Evolutionary conservation across 1,140 invertebrate species (phyloP).

Genomic region (Sesamia nonagrioides): DNA sequence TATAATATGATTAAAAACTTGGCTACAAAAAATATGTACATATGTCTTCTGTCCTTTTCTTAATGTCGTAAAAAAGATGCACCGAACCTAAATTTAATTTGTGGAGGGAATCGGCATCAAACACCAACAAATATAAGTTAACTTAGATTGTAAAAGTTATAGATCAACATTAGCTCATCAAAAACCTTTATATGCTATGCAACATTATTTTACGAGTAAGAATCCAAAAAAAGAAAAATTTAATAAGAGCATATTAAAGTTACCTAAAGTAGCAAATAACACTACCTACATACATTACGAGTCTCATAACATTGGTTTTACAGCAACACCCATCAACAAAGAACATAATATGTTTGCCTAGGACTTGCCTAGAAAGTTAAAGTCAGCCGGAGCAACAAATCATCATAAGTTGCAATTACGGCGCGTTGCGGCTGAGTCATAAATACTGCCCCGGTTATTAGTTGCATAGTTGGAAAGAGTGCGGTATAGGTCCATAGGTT

Average conservation of each 20-base stretch:
- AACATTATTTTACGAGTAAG: no score
- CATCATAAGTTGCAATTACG: constrained; percentile 82
- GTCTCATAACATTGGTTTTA: constrained; percentile 8
- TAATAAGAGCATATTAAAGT: background rate
- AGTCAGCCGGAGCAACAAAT: constrained; percentile 74
- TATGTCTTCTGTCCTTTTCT: no score
- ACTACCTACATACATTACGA: background rate
- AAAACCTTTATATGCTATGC: no score
- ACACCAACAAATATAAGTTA: no score
- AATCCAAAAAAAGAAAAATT: no score
- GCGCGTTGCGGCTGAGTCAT: constrained; percentile 64
- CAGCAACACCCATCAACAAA: constrained; percentile 32
- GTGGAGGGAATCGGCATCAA: no score
- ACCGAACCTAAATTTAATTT: no score
- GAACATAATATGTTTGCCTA: constrained; percentile 34
- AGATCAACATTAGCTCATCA: no score
- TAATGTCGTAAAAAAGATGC: no score
- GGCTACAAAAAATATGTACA: no score
- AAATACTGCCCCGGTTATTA: constrained; percentile 76
- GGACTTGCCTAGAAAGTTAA: constrained; percentile 54
- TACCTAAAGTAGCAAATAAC: background rate
- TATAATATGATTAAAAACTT: no score
- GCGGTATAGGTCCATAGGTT: constrained; percentile 49
- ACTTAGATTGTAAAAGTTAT: no score
- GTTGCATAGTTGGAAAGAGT: constrained; percentile 81